These are phyloP conservation scores for Regulus satrapa DNA, from an alignment of 2,113 vertebrate genomes.

Conservation along the genomic window DNA sequence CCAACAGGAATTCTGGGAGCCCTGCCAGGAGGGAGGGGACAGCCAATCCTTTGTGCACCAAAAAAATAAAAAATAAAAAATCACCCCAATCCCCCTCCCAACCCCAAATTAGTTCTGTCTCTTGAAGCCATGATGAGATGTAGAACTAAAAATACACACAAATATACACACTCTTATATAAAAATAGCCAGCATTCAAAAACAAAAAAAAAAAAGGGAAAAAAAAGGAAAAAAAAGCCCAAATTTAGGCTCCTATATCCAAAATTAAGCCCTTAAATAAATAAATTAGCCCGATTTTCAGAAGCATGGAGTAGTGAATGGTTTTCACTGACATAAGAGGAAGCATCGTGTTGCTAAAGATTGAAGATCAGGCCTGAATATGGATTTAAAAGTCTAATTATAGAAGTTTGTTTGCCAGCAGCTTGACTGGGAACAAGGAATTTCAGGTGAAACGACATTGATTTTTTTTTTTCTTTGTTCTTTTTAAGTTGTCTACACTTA, in stretches of 20 bases:
- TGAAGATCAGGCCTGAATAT: constrained; percentile 33
- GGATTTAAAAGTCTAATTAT: constrained; percentile 56
- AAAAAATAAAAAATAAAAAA: neutral
- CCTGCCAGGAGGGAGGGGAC: constrained; percentile 9
- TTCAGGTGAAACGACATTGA: constrained; percentile 39
- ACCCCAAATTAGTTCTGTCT: constrained; percentile 5
- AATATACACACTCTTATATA: neutral
- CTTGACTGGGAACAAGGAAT: constrained; percentile 21
- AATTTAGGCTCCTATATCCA: constrained; percentile 16
- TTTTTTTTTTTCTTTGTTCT: neutral
- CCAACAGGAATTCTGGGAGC: constrained; percentile 48
- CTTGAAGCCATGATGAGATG: neutral
- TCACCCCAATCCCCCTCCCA: neutral
- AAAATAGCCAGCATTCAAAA: constrained; percentile 12
- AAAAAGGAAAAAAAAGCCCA: neutral
- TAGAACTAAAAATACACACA: constrained; percentile 38
- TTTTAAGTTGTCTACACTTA: neutral
- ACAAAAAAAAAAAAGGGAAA: neutral
- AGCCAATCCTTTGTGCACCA: neutral
- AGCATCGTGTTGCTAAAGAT: constrained; percentile 21
- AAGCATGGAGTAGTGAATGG: neutral
- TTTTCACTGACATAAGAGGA: constrained; percentile 29
- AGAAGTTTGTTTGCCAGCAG: constrained; percentile 27
- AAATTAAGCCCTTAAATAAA: constrained; percentile 58
- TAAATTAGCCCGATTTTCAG: constrained; percentile 45